phyloP scores from a whole-genome alignment of 2,888 invertebrate species.

The Myopa testacea region DNA sequence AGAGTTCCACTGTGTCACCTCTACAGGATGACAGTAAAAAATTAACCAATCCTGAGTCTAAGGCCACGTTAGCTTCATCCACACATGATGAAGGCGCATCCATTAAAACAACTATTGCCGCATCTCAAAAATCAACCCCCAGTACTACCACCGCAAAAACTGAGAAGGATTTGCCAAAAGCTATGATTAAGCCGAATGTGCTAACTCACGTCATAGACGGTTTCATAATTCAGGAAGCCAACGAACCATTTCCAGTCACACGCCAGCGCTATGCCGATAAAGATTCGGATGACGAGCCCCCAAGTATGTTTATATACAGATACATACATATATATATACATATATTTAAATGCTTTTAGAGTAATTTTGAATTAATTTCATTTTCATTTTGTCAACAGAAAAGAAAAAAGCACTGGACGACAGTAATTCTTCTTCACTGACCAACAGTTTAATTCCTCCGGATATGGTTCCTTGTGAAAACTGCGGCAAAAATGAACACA shows the following conservation, averaged over 20 bases:
- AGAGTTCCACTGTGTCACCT: constrained; percentile 17
- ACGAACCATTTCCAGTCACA: constrained; percentile 89
- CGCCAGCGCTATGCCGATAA: constrained; percentile 73
- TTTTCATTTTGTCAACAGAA: constrained; percentile 53
- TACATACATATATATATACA: constrained; percentile 20
- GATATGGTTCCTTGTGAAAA: constrained; percentile 74
- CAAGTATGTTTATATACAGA: constrained; percentile 72
- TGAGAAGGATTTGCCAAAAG: constrained; percentile 77
- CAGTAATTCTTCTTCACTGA: constrained; percentile 35
- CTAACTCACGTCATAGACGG: constrained; percentile 97
- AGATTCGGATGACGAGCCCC: constrained; percentile 78
- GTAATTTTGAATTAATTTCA: constrained; percentile 11
- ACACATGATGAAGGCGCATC: constrained; percentile 35
- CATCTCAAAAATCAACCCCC: constrained; percentile 58
- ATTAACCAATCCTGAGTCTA: neutral
- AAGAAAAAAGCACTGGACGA: constrained; percentile 62
- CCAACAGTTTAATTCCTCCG: constrained; percentile 49
- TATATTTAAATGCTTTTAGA: too few species aligned
- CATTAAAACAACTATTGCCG: constrained; percentile 44
- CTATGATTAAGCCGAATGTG: constrained; percentile 95
- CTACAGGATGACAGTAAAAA: constrained; percentile 26
- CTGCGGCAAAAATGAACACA: constrained; percentile 77
- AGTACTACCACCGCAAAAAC: constrained; percentile 57
- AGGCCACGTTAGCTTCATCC: constrained; percentile 36
- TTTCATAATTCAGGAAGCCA: constrained; percentile 95